Evolutionary conservation across 35 echinoderm and acorn worm genomes (phyloP), one percentile per base, ranked within the genome.

Genomic region (Apostichopus japonicus): DNA sequence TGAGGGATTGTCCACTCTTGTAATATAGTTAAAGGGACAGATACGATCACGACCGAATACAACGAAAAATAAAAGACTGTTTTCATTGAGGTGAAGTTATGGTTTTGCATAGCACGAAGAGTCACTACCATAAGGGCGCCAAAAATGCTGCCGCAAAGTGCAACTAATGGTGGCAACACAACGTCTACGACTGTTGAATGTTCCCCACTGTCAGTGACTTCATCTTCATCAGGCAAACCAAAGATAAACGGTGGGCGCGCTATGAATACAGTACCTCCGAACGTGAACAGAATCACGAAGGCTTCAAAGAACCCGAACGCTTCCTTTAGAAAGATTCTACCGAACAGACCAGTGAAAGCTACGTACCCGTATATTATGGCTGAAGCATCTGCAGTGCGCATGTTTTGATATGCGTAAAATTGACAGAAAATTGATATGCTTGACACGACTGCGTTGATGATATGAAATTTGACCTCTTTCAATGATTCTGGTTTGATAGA

Each of bases 311-410:
- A 57, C 5, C 83, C 83, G 54, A 87, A 87, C 8, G 83, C 21
- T 61, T 87, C 83, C 55, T 87, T 87, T 44, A 89, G 63, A 72
- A 89, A 89, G 57, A 89, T 72, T 15, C 86, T 59, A 72, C 86
- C 86, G 44, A 89, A 89, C 15, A 89, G 19, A 23, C 86, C 86
- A 4, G 67, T 54, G 16, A 89, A 89, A 8, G 67, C 86, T 24
- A 23, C 61, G 10, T 33, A 33, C 27, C 86, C 86, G 44, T 72
- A 89, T 65, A 89, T 75, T 21, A 89, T 89, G 6, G 86, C 86
- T 27, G 67, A 72, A 17, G 86, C 86, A 25, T 89, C 86, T 1
- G 86, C 86, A 52, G 86, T 75, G 27, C 61, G 86, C 86, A 89
- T 89, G 24, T 89, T n/a, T 5, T 89, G 61, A 44, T 72, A 54